A percentile compares a stretch with the other conserved stretches of the same genome.
These are phyloP conservation scores for Mormyrus hasselquistii DNA, from an alignment of 2,797 vertebrate species.

Conservation along the genomic window DNA sequence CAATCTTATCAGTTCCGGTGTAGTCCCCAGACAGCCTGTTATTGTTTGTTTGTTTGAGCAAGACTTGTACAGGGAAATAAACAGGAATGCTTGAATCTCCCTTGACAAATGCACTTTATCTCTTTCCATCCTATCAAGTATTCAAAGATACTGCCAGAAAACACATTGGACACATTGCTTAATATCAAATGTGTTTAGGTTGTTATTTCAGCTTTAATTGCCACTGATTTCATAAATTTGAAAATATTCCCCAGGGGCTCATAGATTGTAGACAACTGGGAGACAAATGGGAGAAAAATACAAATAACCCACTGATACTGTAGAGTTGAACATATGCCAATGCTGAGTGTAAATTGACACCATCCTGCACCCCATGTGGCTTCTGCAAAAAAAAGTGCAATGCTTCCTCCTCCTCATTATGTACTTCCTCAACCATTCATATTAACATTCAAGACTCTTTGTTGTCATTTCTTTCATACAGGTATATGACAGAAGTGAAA, in stretches of 20 bases:
- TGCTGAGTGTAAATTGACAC: constrained; percentile 19
- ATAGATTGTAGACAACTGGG: constrained; percentile 10
- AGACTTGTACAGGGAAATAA: constrained; percentile 22
- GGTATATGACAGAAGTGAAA: neutral
- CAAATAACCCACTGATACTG: constrained; percentile 4
- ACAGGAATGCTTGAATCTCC: constrained; percentile 16
- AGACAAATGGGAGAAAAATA: constrained; percentile 12
- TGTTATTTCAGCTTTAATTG: constrained; percentile 24
- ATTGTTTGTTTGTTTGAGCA: constrained; percentile 33
- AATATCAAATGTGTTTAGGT: constrained; percentile 22
- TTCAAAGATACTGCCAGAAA: constrained; percentile 20
- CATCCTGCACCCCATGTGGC: neutral
- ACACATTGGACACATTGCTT: neutral
- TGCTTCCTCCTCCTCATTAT: neutral
- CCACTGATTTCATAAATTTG: constrained; percentile 24
- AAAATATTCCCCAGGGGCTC: constrained; percentile 14
- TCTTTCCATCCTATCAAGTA: neutral
- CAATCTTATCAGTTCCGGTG: neutral
- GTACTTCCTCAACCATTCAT: neutral
- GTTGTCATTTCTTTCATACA: neutral
- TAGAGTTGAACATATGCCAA: constrained; percentile 11
- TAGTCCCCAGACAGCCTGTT: constrained; percentile 19
- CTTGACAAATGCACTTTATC: constrained; percentile 16
- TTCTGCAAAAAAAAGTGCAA: constrained; percentile 1
- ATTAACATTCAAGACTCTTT: neutral